Conservation (phyloP, 2,797 vertebrate genomes). For the Bradypus variegatus region DNA sequence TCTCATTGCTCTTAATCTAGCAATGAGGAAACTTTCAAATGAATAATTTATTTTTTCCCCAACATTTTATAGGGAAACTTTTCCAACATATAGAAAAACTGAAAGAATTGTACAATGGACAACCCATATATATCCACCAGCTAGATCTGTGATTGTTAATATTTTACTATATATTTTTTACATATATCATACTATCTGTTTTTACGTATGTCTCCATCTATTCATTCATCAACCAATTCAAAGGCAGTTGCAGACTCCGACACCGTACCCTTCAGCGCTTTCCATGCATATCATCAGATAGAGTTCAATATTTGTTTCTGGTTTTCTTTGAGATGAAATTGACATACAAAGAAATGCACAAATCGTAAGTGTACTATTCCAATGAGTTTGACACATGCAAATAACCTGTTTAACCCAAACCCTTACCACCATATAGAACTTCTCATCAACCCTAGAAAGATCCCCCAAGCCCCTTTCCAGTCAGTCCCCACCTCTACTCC, state of each 20-base stretch:
- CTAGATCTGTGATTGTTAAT: neutral
- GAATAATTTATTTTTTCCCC: neutral
- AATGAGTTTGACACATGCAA: neutral
- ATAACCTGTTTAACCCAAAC: neutral
- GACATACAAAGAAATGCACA: neutral
- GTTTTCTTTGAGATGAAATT: neutral
- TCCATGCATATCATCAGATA: neutral
- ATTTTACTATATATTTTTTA: neutral
- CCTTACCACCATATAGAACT: neutral
- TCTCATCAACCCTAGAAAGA: neutral
- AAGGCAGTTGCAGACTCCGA: neutral
- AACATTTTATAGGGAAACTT: neutral
- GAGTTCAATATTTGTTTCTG: neutral
- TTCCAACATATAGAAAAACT: neutral
- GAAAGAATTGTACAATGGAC: neutral
- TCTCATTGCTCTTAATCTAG: too few species aligned
- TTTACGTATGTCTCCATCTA: neutral
- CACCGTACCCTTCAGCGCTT: neutral
- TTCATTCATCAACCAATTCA: neutral
- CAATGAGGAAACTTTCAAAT: neutral
- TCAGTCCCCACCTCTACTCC: too few species aligned
- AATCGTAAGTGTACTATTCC: neutral
- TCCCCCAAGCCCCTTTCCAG: neutral
- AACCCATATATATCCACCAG: neutral
- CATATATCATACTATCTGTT: neutral